Conservation (phyloP, 2,888 invertebrate genomes). For the Acrocyrtus sp. region DNA sequence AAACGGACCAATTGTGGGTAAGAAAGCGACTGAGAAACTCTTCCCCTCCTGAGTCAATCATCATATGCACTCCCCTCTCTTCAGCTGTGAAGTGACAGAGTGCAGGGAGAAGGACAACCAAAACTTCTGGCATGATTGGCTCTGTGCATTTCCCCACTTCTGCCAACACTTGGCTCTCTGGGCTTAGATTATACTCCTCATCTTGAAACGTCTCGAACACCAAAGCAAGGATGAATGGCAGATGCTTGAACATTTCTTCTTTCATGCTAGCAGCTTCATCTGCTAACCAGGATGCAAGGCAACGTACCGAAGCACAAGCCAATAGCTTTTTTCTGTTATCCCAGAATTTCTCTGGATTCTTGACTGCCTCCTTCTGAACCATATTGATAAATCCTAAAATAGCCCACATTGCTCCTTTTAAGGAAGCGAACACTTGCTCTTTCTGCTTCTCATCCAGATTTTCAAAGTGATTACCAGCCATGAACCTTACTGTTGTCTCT, state of each 20-base stretch:
- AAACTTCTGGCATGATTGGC: constrained; percentile 71
- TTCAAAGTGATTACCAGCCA: constrained; percentile 77
- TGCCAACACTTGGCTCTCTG: constrained; percentile 59
- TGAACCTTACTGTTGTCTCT: constrained; percentile 81
- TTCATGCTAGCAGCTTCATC: constrained; percentile 91
- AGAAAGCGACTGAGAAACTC: constrained; percentile 82
- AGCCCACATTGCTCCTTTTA: constrained; percentile 89
- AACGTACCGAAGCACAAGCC: constrained; percentile 85
- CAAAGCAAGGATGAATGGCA: constrained; percentile 83
- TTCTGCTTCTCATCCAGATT: constrained; percentile 91
- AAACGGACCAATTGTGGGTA: constrained; percentile 87
- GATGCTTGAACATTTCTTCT: constrained; percentile 80
- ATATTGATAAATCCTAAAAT: constrained; percentile 73
- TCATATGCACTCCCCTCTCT: constrained; percentile 71
- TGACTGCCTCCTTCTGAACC: constrained; percentile 60
- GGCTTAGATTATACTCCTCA: constrained; percentile 61
- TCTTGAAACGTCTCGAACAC: constrained; percentile 80
- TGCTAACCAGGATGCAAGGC: constrained; percentile 88
- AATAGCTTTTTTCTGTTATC: constrained; percentile 68
- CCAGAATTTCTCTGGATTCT: constrained; percentile 63
- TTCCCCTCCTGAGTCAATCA: constrained; percentile 72
- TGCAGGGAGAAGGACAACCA: constrained; percentile 86
- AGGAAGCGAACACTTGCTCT: constrained; percentile 86
- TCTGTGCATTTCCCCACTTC: constrained; percentile 62
- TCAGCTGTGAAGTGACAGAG: constrained; percentile 92